These are phyloP conservation scores for Stenodema calcarata DNA, from an alignment of 2,888 invertebrate genomes.

Conservation along the genomic window DNA sequence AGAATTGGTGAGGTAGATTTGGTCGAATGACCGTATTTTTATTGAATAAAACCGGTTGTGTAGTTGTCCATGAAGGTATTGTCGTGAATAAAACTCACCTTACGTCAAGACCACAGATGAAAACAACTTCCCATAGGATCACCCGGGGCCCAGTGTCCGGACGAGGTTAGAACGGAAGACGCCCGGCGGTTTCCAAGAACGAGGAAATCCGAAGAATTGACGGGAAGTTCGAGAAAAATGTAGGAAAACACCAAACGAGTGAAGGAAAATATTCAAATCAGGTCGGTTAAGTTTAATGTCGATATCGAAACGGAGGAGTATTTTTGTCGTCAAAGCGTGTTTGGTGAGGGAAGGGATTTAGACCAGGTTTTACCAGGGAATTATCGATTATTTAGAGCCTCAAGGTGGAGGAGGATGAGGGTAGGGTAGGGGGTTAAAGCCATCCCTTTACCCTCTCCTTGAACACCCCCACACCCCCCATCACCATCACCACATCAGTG, in stretches of 20 bases:
- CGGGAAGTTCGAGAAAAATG: background rate
- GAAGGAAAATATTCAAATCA: background rate
- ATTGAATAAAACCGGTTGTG: background rate
- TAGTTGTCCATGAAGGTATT: background rate
- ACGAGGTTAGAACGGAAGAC: slow-evolving; percentile 8
- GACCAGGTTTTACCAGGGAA: slow-evolving; percentile 44
- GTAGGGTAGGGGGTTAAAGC: no score
- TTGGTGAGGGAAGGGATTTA: slow-evolving; percentile 20
- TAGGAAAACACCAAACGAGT: background rate
- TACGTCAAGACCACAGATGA: slow-evolving; percentile 12
- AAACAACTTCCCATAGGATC: slow-evolving; percentile 5
- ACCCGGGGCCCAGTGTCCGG: background rate
- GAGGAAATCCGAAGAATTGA: background rate
- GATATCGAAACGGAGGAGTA: background rate
- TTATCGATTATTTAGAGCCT: slow-evolving; percentile 47
- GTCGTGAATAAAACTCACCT: background rate
- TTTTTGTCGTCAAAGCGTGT: background rate
- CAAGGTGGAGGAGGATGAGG: background rate
- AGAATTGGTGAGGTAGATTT: background rate
- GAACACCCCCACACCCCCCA: background rate
- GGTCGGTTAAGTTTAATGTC: no score
- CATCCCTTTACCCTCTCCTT: background rate
- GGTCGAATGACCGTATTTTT: background rate
- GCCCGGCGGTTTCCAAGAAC: background rate
- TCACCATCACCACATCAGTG: background rate